Evolutionary conservation across 2,797 vertebrate species (phyloP), one percentile per base, ranked within the genome.

Genomic region (Macropus fuliginosus): DNA sequence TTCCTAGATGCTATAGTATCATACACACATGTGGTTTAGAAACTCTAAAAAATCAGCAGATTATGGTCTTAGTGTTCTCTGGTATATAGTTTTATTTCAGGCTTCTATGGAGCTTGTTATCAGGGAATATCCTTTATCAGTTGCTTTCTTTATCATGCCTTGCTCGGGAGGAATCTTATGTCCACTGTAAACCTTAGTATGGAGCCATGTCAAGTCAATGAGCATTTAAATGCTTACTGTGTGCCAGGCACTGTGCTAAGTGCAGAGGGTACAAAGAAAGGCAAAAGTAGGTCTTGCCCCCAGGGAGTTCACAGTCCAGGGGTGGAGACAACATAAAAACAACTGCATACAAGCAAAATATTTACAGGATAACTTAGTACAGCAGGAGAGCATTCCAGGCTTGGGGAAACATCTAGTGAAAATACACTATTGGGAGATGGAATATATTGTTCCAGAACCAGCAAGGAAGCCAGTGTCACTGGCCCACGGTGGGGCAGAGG

Each of bases 131-230:
- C 94, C 90, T 95, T 91, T 91, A 54, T 95, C 91, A 11, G 87
- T 96, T 95, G 54, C 27, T 95, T 92, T 94, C 91, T 95, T 56
- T 95, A 29, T 96, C 59, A 27, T 31, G 57, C 10, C 24, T 94
- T 95, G 93, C 56, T 94, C 94, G 54, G 24, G 9, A 74, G 24
- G 29, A 94, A 93, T 96, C 24, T 87, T 66, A 40, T 8, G 62
- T 56, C 96, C 13, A 52, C 11, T 95, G 93, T 14, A 97, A 1
- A 95, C 34, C 34, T 89, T 66, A 93, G 0, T 94, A n/a, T 87
- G 93, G 18, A 40, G 6, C 66, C 40, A 87, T 27, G 40, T 21
- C 40, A 81, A 81, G 40, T 46, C 40, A 87, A 3, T 87, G 11
- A 50, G 40, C 24, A 24, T 50, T 46, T 81, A 46, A 74, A n/a